Evolutionary conservation across 2,113 vertebrate genomes (phyloP), one percentile per base, ranked within the genome.

Genomic region (Butastur rufipennis): DNA sequence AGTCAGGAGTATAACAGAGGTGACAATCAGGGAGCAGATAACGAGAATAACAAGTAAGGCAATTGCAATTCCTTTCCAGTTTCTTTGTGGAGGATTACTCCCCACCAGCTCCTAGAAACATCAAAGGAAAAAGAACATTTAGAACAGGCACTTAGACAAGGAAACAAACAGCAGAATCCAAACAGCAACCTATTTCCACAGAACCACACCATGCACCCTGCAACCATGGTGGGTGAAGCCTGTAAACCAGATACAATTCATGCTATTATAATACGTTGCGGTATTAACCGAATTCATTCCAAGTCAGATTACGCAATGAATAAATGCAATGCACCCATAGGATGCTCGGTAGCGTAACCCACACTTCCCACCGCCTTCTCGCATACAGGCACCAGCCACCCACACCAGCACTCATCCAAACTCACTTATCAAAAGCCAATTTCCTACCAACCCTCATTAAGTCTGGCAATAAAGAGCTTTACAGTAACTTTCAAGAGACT

Each of bases 1-100:
- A 48, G 99, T 99, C 98, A 99, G 98, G 96, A 99, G 98, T 92
- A 99, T 99, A 98, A 99, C 99, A 6, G 99, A 99, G 97, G 99
- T 99, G 98, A 99, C 99, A 78, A 99, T 99, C 98, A 99, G 93
- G 75, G 99, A 99, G 98, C 99, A 99, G 98, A 99, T 99, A 97
- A 99, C 99, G 94, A 99, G 99, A 96, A 99, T 99, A 95, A 99
- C 99, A 77, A 99, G 99, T 87, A 99, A 98, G 16, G 99, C 99
- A 74, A 99, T 99, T 42, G 99, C 99, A 91, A 99, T 99, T 89
- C 99, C 99, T 93, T 99, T 99, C 99, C 99, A 99, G 98, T 99
- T 99, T 74, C 99, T 99, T 98, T 99, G 99, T 12, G 99, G 99
- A 95, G 99, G 99, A 97, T 99, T 99, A 78, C 99, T 99, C 71